Evolutionary conservation across 2,888 invertebrate genomes (phyloP).

Genomic region (Noctua fimbriata): DNA sequence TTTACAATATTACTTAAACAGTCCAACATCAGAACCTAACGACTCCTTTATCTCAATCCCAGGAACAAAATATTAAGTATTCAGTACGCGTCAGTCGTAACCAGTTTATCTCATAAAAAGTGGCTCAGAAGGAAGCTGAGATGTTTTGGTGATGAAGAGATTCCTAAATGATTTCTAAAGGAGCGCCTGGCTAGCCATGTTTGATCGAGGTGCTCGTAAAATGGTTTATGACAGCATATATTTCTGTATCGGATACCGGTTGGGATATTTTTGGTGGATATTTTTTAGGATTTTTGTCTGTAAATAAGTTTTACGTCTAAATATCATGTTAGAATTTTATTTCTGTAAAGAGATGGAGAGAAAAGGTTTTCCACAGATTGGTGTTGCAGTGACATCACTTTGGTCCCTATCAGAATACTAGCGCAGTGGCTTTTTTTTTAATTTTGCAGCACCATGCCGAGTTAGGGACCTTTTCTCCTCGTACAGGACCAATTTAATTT

Average conservation of each 20-base stretch:
- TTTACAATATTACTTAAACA: neutral
- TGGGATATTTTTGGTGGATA: neutral
- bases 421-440: no score
- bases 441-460: no score
- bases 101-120: conserved; percentile 57
- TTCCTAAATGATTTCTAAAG: conserved; percentile 54
- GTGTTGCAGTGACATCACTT: neutral
- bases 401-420: no score
- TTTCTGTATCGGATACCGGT: conserved; percentile 24
- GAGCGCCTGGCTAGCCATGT: conserved; percentile 22
- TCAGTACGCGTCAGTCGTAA: conserved; percentile 52
- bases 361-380: neutral
- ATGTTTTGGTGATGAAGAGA: conserved; percentile 58
- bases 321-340: neutral
- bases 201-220: conserved; percentile 39
- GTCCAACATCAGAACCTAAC: neutral
- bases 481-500: no score
- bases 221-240: conserved; percentile 39
- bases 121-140: conserved; percentile 19
- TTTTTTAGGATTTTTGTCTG: neutral
- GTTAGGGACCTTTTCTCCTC: no score
- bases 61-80: conserved; percentile 30
- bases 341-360: neutral
- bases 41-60: neutral
- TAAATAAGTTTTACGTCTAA: neutral